A percentile compares a stretch with the other conserved stretches of the same genome.
Evolutionary conservation across 2,797 vertebrate species (phyloP).

Genomic region (Schizothorax lantsangensis): DNA sequence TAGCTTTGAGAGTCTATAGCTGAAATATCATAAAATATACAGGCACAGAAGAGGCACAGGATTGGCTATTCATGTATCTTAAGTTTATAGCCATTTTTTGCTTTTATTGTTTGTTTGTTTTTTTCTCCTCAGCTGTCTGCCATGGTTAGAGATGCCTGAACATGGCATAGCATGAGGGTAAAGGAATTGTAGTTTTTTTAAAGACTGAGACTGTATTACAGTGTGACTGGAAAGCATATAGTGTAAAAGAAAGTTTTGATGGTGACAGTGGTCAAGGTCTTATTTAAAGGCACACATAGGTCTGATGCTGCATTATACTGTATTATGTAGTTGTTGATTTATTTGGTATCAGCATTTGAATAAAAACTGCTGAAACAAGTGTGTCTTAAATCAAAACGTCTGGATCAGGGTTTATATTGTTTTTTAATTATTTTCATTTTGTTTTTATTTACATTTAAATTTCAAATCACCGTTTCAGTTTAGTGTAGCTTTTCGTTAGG

Average conservation of each 20-base stretch:
- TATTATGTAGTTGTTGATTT: neutral
- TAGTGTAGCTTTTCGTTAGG: neutral
- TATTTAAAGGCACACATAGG: neutral
- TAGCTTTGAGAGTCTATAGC: constrained; percentile 37
- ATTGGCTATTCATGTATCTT: constrained; percentile 27
- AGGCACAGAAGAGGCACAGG: neutral
- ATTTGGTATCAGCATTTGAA: neutral
- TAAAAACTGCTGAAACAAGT: neutral
- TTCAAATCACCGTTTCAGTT: neutral
- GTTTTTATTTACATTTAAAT: neutral
- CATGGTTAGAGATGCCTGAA: neutral
- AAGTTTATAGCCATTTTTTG: neutral
- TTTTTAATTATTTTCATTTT: neutral
- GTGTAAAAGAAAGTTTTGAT: neutral
- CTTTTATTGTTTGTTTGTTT: neutral
- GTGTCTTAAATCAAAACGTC: neutral
- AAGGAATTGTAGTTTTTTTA: neutral
- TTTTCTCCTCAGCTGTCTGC: neutral
- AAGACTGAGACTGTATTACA: neutral
- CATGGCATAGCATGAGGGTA: neutral
- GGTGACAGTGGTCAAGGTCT: neutral
- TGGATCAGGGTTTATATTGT: neutral
- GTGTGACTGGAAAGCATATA: neutral
- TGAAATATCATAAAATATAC: constrained; percentile 54
- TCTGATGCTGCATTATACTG: neutral